Evolutionary conservation across 1,140 invertebrate species (phyloP), one percentile per base, ranked within the genome.

Genomic region (Leptestheria dahalacensis): DNA sequence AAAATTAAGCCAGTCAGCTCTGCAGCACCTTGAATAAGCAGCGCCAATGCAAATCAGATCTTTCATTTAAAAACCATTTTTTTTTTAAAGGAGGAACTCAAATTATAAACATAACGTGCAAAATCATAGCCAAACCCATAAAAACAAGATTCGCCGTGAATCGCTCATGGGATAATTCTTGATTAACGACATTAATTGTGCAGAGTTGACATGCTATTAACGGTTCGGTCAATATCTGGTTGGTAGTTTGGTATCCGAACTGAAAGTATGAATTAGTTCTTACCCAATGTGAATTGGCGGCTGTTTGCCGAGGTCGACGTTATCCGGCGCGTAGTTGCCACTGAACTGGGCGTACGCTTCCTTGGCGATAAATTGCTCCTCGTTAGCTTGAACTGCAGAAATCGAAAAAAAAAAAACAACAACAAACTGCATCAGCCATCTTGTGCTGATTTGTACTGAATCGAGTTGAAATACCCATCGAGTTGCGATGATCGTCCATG

Each of bases 201-300:
- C n/a, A n/a, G n/a, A n/a, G n/a, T n/a, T n/a, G n/a, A n/a, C n/a
- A n/a, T n/a, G n/a, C n/a, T n/a, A n/a, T n/a, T n/a, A n/a, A n/a
- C n/a, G n/a, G n/a, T n/a, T n/a, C n/a, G n/a, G n/a, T n/a, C n/a
- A n/a, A n/a, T n/a, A n/a, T n/a, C n/a, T n/a, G n/a, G n/a, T n/a
- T n/a, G n/a, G n/a, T n/a, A n/a, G n/a, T n/a, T n/a, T n/a, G n/a
- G n/a, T 6, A 29, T 24, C 29, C 48, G 49, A n/a, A n/a, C 25
- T 47, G 12, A 18, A 60, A 33, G 57, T 46, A 62, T 48, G 62
- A 57, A 60, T 12, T 61, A 33, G 48, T 41, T 73, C 85, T 79
- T 79, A 93, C 90, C 90, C 90, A 72, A 88, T 86, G 68, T 88
- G 85, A 51, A 91, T 79, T 24, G 86, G 85, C 67, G 86, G 85